These are phyloP conservation scores for Rhodophaea formosa DNA, from an alignment of 2,888 invertebrate species.

Conservation along the genomic window DNA sequence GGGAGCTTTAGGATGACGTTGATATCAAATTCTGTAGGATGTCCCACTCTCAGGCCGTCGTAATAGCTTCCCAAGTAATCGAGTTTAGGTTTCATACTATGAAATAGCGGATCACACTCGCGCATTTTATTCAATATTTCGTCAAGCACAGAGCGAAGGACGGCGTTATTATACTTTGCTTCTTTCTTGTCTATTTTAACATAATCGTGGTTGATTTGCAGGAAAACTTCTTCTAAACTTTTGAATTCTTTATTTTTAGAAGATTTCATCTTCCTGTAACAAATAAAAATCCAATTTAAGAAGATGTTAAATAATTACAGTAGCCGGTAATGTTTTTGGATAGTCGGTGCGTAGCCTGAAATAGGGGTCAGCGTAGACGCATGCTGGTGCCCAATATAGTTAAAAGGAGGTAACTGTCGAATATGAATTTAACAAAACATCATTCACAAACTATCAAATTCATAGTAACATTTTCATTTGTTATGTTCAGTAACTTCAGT, in stretches of 20 bases:
- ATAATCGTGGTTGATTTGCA: conserved; percentile 44
- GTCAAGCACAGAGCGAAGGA: conserved; percentile 46
- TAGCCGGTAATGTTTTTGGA: too few relatives aligned
- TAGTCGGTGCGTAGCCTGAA: too few relatives aligned
- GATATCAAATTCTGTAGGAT: conserved; percentile 58
- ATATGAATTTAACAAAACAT: too few relatives aligned
- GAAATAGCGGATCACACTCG: conserved; percentile 43
- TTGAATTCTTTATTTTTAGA: conserved; percentile 25
- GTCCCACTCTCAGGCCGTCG: conserved; percentile 56
- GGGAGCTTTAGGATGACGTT: conserved; percentile 52
- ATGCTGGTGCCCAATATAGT: too few relatives aligned
- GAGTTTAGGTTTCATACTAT: conserved; percentile 51
- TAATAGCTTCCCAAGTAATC: conserved; percentile 61
- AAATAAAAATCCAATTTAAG: conserved; percentile 11
- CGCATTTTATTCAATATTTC: conserved; percentile 47
- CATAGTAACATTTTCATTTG: too few relatives aligned
- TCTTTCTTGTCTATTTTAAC: conserved; percentile 48
- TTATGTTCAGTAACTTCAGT: too few relatives aligned
- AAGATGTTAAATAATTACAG: too few relatives aligned
- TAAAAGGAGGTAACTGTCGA: too few relatives aligned
- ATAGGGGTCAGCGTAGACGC: too few relatives aligned
- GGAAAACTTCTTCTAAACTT: conserved; percentile 44
- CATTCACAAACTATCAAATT: too few relatives aligned
- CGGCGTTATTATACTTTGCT: conserved; percentile 44
- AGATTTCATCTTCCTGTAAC: conserved; percentile 32